phyloP scores from a whole-genome alignment of 2,797 vertebrate species.

The Hylomyscus alleni region DNA sequence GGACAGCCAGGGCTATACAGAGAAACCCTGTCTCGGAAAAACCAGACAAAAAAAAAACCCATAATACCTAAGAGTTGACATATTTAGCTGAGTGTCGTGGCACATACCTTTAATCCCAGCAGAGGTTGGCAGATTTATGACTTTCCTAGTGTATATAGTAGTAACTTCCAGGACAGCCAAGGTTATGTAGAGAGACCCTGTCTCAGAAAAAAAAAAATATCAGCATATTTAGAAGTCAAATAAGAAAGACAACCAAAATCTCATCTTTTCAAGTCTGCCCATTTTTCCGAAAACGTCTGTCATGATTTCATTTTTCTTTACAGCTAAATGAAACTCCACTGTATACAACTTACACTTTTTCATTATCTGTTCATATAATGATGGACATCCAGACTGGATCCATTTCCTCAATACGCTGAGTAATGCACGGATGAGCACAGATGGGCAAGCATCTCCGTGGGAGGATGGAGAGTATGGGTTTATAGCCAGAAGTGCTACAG shows the following conservation, averaged over 20 bases:
- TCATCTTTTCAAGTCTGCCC: not conserved
- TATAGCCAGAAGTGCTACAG: not conserved
- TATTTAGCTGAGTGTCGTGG: not conserved
- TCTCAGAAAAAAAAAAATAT: not conserved
- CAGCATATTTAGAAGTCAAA: conserved; percentile 12
- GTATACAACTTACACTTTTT: too few relatives aligned
- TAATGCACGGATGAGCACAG: too few relatives aligned
- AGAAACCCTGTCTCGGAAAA: too few relatives aligned
- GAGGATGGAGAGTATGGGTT: not conserved
- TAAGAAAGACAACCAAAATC: not conserved
- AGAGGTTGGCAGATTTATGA: not conserved
- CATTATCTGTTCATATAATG: too few relatives aligned
- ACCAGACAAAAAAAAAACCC: too few relatives aligned
- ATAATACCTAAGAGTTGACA: not conserved
- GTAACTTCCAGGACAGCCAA: not conserved
- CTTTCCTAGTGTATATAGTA: not conserved
- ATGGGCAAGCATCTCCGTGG: too few relatives aligned
- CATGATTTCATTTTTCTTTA: not conserved
- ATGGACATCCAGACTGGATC: too few relatives aligned
- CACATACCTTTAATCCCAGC: not conserved
- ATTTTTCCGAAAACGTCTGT: not conserved
- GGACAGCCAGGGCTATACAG: too few relatives aligned
- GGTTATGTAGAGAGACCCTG: not conserved
- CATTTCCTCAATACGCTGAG: too few relatives aligned
- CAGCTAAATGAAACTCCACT: not conserved